phyloP scores from a whole-genome alignment of 2,888 invertebrate genomes.

The Trichopria drosophilae region DNA sequence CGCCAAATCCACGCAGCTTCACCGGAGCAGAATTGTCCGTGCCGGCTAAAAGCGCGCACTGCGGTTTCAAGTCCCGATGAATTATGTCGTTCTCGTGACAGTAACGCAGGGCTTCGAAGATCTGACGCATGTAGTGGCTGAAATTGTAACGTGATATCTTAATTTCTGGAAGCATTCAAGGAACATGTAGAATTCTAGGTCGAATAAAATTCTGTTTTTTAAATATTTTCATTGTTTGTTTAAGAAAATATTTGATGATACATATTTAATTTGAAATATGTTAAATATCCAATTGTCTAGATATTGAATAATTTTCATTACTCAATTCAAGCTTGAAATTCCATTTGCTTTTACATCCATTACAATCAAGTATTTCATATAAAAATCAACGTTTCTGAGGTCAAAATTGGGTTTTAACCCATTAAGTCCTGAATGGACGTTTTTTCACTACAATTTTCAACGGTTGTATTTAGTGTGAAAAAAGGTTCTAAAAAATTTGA shows the following conservation, averaged over 20 bases:
- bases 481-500: too few species aligned
- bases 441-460: too few species aligned
- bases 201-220: too few species aligned
- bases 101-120: constrained; percentile 93
- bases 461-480: too few species aligned
- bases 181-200: too few species aligned
- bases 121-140: constrained; percentile 99
- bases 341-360: too few species aligned
- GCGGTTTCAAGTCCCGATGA: constrained; percentile 96
- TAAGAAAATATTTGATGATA: background rate
- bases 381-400: too few species aligned
- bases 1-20: constrained; percentile 96
- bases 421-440: too few species aligned
- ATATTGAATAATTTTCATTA: constrained; percentile 1
- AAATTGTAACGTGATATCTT: constrained; percentile 42
- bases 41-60: constrained; percentile 92
- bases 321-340: too few species aligned
- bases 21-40: constrained; percentile 98
- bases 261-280: background rate
- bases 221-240: too few species aligned
- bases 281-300: background rate
- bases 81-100: constrained; percentile 98
- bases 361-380: background rate
- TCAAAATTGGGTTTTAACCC: too few species aligned
- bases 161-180: background rate